Evolutionary conservation across 1,140 invertebrate species (phyloP), one percentile per base, ranked within the genome.

Genomic region (Ptiloglossa arizonensis): DNA sequence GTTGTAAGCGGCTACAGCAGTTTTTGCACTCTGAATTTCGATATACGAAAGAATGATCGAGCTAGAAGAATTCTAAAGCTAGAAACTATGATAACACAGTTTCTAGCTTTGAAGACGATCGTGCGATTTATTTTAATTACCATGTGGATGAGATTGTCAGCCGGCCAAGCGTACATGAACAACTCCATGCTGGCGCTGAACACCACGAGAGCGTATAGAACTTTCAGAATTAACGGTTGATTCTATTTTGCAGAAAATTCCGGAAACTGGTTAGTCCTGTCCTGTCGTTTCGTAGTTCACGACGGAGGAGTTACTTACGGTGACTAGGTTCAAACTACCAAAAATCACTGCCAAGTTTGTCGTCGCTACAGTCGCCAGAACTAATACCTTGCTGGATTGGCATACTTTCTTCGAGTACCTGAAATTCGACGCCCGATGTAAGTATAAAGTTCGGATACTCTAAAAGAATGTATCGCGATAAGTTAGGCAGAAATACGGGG

Each of bases 241-340:
- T 73, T 54, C 83, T 85, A 19, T 66, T 77, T 27, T 17, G 2
- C 22, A 19, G 9, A n/a, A 60, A 67, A 60, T 38, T 59, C 1
- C 2, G 8, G 11, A 38, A 59, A 59, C 2, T 57, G 15, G 24
- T 27, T 0, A 27, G 13, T 0, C 24, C 15, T 24, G 54, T 17
- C 24, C 15, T 3, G 41, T 13, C 24, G 24, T 24, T 19, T 48
- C 19, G 52, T 27, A 5, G 29, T 32, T 22, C 46, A 35, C 32
- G 19, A 41, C 13, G 48, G 8, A 48, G n/a, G 2, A 32, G 4
- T 1, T 54, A 79, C 78, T 81, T 77, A 89, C 87, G 27, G 79
- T 75, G 17, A 88, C 54, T 0, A 89, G 32, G 46, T 89, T 82
- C n/a, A 88, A 78, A 52, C 85, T 81, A 44, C 85, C 85, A 56